These are phyloP conservation scores for Diplodus puntazzo DNA, from an alignment of 2,797 vertebrate species.

Conservation along the genomic window DNA sequence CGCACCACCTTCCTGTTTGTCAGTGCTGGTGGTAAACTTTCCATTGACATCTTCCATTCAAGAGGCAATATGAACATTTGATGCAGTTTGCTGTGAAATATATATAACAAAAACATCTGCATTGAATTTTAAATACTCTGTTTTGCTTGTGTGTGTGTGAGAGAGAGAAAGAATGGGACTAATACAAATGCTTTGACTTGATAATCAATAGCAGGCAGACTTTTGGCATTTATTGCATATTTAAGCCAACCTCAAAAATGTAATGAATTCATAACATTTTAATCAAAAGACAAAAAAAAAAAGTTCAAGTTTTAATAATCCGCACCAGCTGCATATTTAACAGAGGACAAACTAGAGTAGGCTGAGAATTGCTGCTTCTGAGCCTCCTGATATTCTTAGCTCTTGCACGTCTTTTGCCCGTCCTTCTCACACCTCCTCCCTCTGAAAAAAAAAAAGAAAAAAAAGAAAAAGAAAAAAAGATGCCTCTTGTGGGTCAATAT, in stretches of 20 bases:
- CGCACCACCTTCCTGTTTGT: slow-evolving; percentile 91
- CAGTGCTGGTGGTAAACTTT: slow-evolving; percentile 87
- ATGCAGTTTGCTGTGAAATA: slow-evolving; percentile 17
- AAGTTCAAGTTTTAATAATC: slow-evolving; percentile 6
- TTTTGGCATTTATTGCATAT: background rate
- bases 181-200: background rate
- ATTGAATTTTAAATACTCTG: background rate
- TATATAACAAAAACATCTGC: background rate
- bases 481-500: slow-evolving; percentile 51
- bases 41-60: slow-evolving; percentile 88
- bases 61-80: slow-evolving; percentile 60
- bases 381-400: slow-evolving; percentile 60
- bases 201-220: background rate
- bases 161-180: background rate
- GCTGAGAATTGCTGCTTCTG: slow-evolving; percentile 15
- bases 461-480: slow-evolving; percentile 22
- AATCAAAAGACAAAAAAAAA: background rate
- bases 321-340: slow-evolving; percentile 9
- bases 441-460: background rate
- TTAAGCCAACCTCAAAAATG: background rate
- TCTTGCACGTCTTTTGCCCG: slow-evolving; percentile 56
- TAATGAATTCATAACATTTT: background rate
- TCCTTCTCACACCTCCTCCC: slow-evolving; percentile 38
- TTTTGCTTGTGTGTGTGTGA: background rate
- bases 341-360: slow-evolving; percentile 8